Evolutionary conservation across 2,113 vertebrate genomes (phyloP).

Genomic region (Neomonachus schauinslandi): DNA sequence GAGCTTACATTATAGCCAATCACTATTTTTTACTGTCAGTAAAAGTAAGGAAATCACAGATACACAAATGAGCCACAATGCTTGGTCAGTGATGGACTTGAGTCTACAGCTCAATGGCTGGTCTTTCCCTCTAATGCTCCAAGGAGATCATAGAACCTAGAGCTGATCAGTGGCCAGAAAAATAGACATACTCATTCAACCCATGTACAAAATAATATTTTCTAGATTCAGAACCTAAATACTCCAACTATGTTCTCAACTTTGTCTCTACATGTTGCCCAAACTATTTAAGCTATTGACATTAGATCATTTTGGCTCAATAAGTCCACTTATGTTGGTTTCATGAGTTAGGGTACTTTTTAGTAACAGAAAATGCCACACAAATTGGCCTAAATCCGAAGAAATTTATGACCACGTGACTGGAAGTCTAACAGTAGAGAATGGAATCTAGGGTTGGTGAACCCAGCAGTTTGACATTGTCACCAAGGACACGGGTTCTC

Average conservation of each 20-base stretch:
- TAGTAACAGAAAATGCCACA: neutral
- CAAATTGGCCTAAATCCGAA: neutral
- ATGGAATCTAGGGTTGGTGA: neutral
- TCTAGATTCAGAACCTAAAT: neutral
- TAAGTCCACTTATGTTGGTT: neutral
- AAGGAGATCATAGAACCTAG: neutral
- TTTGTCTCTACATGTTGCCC: neutral
- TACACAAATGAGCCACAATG: neutral
- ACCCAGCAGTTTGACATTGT: neutral
- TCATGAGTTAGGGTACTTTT: neutral
- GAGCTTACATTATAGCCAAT: neutral
- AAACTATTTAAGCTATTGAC: neutral
- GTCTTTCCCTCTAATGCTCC: no score
- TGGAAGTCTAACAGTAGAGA: neutral
- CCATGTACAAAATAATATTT: neutral
- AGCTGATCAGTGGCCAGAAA: neutral
- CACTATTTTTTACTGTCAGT: neutral
- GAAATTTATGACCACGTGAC: neutral
- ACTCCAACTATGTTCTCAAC: neutral
- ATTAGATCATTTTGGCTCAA: neutral
- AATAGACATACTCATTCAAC: neutral
- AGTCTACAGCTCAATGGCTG: neutral
- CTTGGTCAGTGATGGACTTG: neutral
- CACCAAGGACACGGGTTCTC: neutral
- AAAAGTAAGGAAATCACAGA: neutral